A percentile compares a stretch with the other conserved stretches of the same genome.
Conservation (phyloP, 2,113 vertebrate species). For the Entomyzon cyanotis region DNA sequence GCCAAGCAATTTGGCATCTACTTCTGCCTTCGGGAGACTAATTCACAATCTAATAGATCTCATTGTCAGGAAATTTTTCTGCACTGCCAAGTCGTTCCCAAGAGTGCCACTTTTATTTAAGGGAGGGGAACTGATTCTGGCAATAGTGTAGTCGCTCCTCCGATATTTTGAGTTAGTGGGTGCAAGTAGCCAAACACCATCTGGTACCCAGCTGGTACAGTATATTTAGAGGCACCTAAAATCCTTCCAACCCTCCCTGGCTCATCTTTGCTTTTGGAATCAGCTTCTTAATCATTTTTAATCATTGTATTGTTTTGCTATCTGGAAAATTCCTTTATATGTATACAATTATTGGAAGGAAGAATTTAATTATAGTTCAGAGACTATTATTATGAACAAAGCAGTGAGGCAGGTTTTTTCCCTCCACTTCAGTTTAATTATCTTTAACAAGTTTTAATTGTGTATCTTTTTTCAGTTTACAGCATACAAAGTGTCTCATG, state of each 20-base stretch:
- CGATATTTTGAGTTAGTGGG: conserved; percentile 64
- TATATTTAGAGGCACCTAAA: conserved; percentile 67
- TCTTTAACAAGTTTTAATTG: conserved; percentile 75
- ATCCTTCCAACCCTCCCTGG: conserved; percentile 59
- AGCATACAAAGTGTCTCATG: conserved; percentile 31
- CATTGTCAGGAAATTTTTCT: conserved; percentile 62
- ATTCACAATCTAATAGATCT: conserved; percentile 66
- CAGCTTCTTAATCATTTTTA: conserved; percentile 72
- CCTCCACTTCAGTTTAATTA: conserved; percentile 69
- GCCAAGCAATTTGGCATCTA: conserved; percentile 56
- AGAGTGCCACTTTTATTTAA: conserved; percentile 67
- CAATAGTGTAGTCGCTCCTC: conserved; percentile 38
- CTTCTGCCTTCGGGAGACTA: conserved; percentile 45
- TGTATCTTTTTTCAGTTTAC: conserved; percentile 62
- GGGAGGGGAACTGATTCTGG: conserved; percentile 65
- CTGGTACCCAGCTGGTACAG: conserved; percentile 72
- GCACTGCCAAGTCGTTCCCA: conserved; percentile 50
- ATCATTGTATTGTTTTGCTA: conserved; percentile 70
- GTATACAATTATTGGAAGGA: conserved; percentile 71
- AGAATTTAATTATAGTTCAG: conserved; percentile 73
- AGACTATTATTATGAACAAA: conserved; percentile 71
- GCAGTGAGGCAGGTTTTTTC: conserved; percentile 22
- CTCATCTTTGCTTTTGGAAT: conserved; percentile 67
- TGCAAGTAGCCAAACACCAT: conserved; percentile 73
- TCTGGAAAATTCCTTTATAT: conserved; percentile 70